phyloP scores from a whole-genome alignment of 1,140 invertebrate species.

The Hyles vespertilio region DNA sequence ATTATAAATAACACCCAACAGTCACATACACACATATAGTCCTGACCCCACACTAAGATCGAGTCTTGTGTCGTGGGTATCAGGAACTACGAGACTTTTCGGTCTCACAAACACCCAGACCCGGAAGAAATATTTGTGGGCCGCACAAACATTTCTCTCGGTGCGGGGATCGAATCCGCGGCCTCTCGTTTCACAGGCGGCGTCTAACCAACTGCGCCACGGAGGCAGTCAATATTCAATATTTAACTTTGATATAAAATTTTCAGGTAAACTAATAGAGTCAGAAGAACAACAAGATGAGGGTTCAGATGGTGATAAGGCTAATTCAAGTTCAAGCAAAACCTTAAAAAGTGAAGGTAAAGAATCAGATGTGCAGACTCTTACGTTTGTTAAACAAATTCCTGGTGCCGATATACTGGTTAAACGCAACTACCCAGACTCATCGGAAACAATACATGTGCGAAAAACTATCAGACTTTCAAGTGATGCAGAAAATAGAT shows the following conservation, averaged over 20 bases:
- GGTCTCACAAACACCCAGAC: too few relatives aligned
- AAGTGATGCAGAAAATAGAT: constrained; percentile 64
- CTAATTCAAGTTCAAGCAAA: constrained; percentile 54
- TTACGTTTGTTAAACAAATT: constrained; percentile 62
- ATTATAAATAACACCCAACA: background rate
- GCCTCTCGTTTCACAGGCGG: too few relatives aligned
- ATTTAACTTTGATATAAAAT: constrained; percentile 9
- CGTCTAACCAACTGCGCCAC: too few relatives aligned
- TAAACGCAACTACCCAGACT: constrained; percentile 55
- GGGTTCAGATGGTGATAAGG: constrained; percentile 57
- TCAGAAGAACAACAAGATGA: constrained; percentile 61
- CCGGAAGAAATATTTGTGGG: too few relatives aligned
- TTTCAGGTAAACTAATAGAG: constrained; percentile 71
- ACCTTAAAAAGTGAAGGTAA: constrained; percentile 44
- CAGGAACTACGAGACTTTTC: too few relatives aligned
- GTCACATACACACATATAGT: too few relatives aligned
- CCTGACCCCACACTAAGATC: too few relatives aligned
- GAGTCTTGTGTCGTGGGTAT: too few relatives aligned
- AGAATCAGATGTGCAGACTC: constrained; percentile 46
- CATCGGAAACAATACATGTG: constrained; percentile 57
- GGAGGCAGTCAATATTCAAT: constrained; percentile 2
- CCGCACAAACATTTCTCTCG: too few relatives aligned
- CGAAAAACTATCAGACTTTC: constrained; percentile 62
- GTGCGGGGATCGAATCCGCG: too few relatives aligned
- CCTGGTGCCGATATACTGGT: constrained; percentile 61